phyloP scores from a whole-genome alignment of 2,888 invertebrate species.

The Mycalesis mineus region DNA sequence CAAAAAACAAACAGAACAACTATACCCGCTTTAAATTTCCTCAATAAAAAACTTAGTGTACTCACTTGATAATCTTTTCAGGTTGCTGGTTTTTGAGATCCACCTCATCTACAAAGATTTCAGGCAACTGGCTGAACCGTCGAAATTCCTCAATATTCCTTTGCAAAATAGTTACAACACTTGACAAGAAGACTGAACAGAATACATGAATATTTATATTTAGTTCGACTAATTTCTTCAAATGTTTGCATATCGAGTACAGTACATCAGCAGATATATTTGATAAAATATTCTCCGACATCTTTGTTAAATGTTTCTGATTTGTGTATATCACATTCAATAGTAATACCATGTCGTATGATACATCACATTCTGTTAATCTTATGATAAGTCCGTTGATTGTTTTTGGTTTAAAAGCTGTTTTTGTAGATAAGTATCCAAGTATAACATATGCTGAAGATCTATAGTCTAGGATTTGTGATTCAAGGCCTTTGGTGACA shows the following conservation, averaged over 20 bases:
- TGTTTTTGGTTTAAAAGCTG: constrained; percentile 80
- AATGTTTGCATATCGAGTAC: constrained; percentile 52
- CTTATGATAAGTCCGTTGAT: constrained; percentile 79
- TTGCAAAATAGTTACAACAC: constrained; percentile 71
- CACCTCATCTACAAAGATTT: constrained; percentile 79
- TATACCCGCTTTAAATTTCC: too few species aligned
- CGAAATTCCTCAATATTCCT: constrained; percentile 64
- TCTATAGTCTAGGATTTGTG: constrained; percentile 82
- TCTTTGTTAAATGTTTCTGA: constrained; percentile 70
- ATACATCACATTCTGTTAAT: constrained; percentile 56
- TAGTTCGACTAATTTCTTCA: constrained; percentile 75
- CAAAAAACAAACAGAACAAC: too few species aligned
- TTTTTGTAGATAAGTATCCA: constrained; percentile 82
- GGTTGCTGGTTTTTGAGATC: constrained; percentile 77
- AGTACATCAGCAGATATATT: constrained; percentile 63
- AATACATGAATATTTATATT: constrained; percentile 79
- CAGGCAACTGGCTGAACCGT: constrained; percentile 74
- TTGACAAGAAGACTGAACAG: constrained; percentile 75
- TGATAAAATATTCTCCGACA: constrained; percentile 74
- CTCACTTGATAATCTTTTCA: constrained; percentile 78
- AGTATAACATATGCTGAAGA: constrained; percentile 86
- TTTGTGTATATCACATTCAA: constrained; percentile 84
- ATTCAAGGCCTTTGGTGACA: constrained; percentile 84
- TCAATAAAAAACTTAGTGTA: too few species aligned
- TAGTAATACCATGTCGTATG: constrained; percentile 80